Percentiles rank a stretch among this genome's conserved stretches.
phyloP scores from a whole-genome alignment of 30 jellyfish, hydroid and myxozoan species.

The Chrysaora quinquecirrha region DNA sequence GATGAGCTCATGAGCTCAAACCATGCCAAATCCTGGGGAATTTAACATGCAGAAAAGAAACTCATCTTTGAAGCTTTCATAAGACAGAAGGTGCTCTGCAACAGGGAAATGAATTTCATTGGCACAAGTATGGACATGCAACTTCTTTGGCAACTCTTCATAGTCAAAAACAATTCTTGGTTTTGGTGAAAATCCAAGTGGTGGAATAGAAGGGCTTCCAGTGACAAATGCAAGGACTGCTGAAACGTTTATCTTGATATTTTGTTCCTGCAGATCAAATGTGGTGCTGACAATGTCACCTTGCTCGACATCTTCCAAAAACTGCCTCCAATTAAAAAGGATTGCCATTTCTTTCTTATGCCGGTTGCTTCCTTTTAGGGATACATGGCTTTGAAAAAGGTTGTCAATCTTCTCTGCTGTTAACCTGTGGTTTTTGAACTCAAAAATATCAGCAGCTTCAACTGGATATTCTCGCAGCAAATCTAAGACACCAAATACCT shows the following conservation, averaged over 20 bases:
- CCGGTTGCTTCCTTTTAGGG: conserved; percentile 20
- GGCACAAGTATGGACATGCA: not conserved
- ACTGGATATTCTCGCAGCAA: conserved; percentile 6
- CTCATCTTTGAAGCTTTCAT: conserved; percentile 20
- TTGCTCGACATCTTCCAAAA: conserved; percentile 22
- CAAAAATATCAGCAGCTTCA: conserved; percentile 1
- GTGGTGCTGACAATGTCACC: not conserved
- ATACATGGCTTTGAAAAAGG: not conserved
- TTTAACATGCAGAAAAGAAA: too few species aligned
- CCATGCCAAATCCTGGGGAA: too few species aligned
- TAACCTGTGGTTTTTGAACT: not conserved
- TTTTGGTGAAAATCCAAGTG: conserved; percentile 14
- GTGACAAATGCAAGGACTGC: conserved; percentile 20
- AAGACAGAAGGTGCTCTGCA: conserved; percentile 2
- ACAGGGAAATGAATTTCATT: conserved; percentile 12
- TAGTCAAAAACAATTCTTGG: conserved; percentile 10
- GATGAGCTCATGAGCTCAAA: too few species aligned
- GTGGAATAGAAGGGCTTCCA: conserved; percentile 5
- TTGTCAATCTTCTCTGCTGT: conserved; percentile 7
- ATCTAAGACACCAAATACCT: conserved; percentile 15
- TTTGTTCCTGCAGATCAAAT: not conserved
- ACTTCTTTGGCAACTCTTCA: not conserved
- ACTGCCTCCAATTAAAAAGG: conserved; percentile 27
- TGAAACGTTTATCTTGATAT: not conserved
- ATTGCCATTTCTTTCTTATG: conserved; percentile 7